Percentiles rank a stretch among this genome's conserved stretches.
Conservation (phyloP, 2,888 invertebrate genomes). For the Drosophila setosimentum region DNA sequence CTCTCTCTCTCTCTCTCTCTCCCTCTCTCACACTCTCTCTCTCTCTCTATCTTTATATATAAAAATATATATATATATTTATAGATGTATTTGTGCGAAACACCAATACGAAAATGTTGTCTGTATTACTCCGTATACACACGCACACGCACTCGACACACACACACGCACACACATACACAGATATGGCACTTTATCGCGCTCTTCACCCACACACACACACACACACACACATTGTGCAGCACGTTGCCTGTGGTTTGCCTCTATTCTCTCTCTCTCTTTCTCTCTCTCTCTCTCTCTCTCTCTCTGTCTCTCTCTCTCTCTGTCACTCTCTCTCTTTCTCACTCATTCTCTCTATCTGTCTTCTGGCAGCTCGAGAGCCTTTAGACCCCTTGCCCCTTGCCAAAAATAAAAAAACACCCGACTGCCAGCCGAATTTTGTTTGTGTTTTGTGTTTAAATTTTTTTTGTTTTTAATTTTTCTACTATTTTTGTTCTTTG, state of each 20-base stretch:
- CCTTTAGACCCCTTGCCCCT: not conserved
- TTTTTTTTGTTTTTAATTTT: not conserved
- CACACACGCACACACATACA: conserved; percentile 10
- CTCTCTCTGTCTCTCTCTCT: conserved; percentile 12
- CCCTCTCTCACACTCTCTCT: conserved; percentile 10
- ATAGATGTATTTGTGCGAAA: conserved; percentile 35
- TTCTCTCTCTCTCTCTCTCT: conserved; percentile 8
- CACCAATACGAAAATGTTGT: conserved; percentile 30
- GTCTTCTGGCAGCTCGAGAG: not conserved
- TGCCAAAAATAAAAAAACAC: not conserved
- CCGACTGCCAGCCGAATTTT: not conserved
- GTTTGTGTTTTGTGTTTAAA: not conserved
- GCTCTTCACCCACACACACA: conserved; percentile 22
- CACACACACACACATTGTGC: conserved; percentile 21
- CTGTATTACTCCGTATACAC: conserved; percentile 26
- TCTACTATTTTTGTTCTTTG: not conserved
- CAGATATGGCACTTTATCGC: conserved; percentile 29
- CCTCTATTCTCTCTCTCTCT: conserved; percentile 25
- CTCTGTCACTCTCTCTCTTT: conserved; percentile 14
- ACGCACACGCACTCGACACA: conserved; percentile 1
- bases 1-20: conserved; percentile 26
- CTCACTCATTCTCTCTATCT: conserved; percentile 25
- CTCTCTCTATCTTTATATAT: conserved; percentile 13
- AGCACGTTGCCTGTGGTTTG: conserved; percentile 60
- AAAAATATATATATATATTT: conserved; percentile 6